These are phyloP conservation scores for Sesamia nonagrioides DNA, from an alignment of 1,140 invertebrate species.

Conservation along the genomic window DNA sequence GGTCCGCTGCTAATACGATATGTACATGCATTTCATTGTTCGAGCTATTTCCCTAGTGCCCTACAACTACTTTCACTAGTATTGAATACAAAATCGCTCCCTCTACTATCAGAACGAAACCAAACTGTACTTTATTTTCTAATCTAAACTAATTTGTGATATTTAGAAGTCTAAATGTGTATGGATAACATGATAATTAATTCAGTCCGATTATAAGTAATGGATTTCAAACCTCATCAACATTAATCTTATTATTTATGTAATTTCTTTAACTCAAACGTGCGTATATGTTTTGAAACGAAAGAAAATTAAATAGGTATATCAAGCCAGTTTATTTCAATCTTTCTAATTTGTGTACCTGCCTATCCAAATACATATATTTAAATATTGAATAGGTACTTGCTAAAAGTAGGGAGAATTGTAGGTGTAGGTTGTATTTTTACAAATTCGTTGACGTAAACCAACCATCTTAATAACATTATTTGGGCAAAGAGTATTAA, in stretches of 20 bases:
- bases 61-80: constrained; percentile 4
- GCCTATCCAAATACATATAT: no score
- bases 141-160: background rate
- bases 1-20: background rate
- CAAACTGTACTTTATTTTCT: background rate
- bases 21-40: constrained; percentile 25
- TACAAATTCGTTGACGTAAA: background rate
- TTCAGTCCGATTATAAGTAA: background rate
- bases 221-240: background rate
- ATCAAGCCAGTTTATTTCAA: no score
- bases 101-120: background rate
- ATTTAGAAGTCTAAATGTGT: background rate
- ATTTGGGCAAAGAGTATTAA: background rate
- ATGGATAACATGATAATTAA: constrained; percentile 4
- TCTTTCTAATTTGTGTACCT: no score
- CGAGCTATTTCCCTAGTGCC: background rate
- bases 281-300: no score
- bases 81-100: background rate
- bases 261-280: background rate
- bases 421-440: no score
- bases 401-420: no score
- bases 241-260: constrained; percentile 12
- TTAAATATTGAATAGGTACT: background rate
- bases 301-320: no score
- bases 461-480: background rate